These are phyloP conservation scores for Spilosoma lubricipeda DNA, from an alignment of 2,888 invertebrate genomes.

Conservation along the genomic window DNA sequence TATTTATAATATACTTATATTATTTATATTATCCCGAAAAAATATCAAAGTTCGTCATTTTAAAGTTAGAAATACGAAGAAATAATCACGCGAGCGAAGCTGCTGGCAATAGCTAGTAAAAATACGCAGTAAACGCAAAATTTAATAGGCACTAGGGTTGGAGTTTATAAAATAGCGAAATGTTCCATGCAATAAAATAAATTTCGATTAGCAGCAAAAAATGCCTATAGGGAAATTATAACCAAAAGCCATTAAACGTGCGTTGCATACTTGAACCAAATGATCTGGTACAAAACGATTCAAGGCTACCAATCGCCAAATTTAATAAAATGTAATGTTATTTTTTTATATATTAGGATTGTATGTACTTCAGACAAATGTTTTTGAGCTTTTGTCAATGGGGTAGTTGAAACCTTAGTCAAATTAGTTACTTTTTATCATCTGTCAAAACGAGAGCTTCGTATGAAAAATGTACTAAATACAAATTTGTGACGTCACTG, in stretches of 20 bases:
- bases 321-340: neutral
- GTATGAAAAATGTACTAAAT: too few species aligned
- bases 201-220: neutral
- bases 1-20: too few species aligned
- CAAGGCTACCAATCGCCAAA: neutral
- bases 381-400: neutral
- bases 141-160: neutral
- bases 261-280: neutral
- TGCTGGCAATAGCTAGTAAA: neutral
- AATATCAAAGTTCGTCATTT: too few species aligned
- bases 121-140: neutral
- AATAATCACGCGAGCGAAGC: too few species aligned
- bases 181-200: neutral
- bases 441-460: too few species aligned
- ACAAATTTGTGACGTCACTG: too few species aligned
- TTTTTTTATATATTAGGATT: neutral
- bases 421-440: too few species aligned
- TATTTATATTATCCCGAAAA: too few species aligned
- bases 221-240: neutral
- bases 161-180: neutral
- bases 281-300: neutral
- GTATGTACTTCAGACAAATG: neutral
- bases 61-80: too few species aligned
- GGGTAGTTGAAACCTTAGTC: too few species aligned
- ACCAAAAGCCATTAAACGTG: neutral